Evolutionary conservation across 2,888 invertebrate species (phyloP).

Genomic region (Leucophora obtusa): DNA sequence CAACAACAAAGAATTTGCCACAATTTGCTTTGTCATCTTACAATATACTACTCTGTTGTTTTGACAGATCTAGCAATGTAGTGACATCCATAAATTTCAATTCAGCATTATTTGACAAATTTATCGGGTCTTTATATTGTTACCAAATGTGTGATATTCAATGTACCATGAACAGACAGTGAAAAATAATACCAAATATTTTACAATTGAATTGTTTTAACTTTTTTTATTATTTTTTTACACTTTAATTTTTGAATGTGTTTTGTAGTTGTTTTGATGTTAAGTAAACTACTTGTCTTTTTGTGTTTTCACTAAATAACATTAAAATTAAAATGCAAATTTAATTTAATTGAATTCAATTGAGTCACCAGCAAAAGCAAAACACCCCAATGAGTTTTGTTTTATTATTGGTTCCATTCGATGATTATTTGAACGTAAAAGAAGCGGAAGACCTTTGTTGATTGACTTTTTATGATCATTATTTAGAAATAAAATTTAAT

Average conservation of each 20-base stretch:
- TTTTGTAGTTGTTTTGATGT: constrained; percentile 27
- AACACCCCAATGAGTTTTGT: constrained; percentile 17
- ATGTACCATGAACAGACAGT: constrained; percentile 71
- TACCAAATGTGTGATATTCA: constrained; percentile 75
- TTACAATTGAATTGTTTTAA: constrained; percentile 66
- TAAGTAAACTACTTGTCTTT: constrained; percentile 43
- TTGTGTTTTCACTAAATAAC: constrained; percentile 42
- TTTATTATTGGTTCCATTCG: constrained; percentile 76
- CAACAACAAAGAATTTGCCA: too few relatives aligned
- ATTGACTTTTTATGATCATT: constrained; percentile 65
- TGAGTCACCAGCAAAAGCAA: constrained; percentile 54
- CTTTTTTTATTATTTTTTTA: constrained; percentile 47
- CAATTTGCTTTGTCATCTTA: too few relatives aligned
- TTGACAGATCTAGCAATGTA: too few relatives aligned
- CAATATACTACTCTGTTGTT: too few relatives aligned
- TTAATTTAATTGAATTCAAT: constrained; percentile 64
- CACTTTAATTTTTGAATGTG: constrained; percentile 27
- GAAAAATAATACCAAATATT: constrained; percentile 64
- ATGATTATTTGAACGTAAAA: constrained; percentile 71
- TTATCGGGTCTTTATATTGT: constrained; percentile 43
- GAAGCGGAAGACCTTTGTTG: constrained; percentile 70
- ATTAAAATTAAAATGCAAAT: constrained; percentile 63
- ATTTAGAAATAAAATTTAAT: constrained; percentile 20
- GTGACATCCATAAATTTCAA: background rate
- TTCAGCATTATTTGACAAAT: constrained; percentile 23